Conservation (phyloP, 2,797 vertebrate species). For the Danio albolineatus region DNA sequence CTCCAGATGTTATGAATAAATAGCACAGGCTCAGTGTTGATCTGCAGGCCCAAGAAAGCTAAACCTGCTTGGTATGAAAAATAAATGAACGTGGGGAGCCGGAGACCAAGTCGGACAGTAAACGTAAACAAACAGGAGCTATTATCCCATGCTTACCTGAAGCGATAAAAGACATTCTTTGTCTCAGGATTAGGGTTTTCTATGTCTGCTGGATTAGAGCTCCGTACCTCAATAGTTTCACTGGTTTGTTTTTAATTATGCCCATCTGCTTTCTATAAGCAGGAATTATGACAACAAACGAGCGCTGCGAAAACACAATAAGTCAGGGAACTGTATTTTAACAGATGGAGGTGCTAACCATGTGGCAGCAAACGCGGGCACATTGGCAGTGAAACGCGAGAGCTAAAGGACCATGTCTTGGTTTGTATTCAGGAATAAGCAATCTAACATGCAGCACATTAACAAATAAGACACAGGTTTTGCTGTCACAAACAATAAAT, state of each 20-base stretch:
- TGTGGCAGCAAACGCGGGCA: conserved; percentile 47
- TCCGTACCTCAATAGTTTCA: conserved; percentile 58
- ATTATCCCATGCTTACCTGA: conserved; percentile 57
- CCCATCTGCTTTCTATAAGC: conserved; percentile 70
- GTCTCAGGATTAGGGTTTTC: conserved; percentile 62
- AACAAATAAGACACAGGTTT: conserved; percentile 43
- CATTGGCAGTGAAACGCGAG: conserved; percentile 38
- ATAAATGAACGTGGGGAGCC: conserved; percentile 70
- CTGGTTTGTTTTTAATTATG: conserved; percentile 74
- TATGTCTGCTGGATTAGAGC: conserved; percentile 59
- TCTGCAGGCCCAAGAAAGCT: conserved; percentile 69
- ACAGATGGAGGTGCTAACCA: conserved; percentile 72
- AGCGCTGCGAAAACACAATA: conserved; percentile 53
- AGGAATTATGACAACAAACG: conserved; percentile 64
- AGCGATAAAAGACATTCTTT: conserved; percentile 60
- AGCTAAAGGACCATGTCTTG: not conserved
- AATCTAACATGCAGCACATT: conserved; percentile 31
- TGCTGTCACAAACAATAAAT: conserved; percentile 59
- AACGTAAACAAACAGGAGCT: conserved; percentile 68
- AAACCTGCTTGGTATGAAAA: conserved; percentile 72
- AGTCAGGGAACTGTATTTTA: conserved; percentile 67
- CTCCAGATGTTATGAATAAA: conserved; percentile 73
- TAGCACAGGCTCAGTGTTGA: conserved; percentile 66
- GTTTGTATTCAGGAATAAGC: conserved; percentile 44
- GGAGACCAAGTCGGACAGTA: conserved; percentile 44